Conservation (phyloP, 1,140 invertebrate genomes). For the Cyclargus thomasi region DNA sequence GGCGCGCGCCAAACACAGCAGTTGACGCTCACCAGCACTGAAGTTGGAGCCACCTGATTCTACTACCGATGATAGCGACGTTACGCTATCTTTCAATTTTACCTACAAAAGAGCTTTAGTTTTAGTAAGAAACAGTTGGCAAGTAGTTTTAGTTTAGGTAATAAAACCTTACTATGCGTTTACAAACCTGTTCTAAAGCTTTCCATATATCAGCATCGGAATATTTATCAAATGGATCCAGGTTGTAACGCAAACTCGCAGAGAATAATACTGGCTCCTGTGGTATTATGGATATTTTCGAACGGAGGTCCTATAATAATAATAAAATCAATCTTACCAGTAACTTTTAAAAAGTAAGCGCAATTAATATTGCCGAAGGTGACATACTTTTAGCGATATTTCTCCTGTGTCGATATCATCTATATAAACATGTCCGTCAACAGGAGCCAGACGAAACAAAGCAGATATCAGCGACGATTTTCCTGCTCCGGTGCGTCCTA, state of each 20-base stretch:
- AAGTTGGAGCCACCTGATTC: conserved; percentile 85
- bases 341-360: not conserved
- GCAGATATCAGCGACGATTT: conserved; percentile 86
- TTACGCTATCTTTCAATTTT: conserved; percentile 78
- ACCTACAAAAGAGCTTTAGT: conserved; percentile 68
- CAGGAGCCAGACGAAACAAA: conserved; percentile 82
- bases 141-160: not conserved
- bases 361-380: not conserved
- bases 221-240: conserved; percentile 90
- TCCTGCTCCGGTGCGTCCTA: conserved; percentile 89
- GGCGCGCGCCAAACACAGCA: conserved; percentile 87
- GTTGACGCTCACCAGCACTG: conserved; percentile 86
- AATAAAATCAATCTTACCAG: not conserved
- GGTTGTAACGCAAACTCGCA: conserved; percentile 87
- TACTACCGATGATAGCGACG: conserved; percentile 75
- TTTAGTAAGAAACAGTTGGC: not conserved
- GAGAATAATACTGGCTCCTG: conserved; percentile 92
- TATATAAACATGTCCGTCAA: conserved; percentile 82
- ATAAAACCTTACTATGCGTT: not conserved
- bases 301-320: conserved; percentile 76
- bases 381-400: conserved; percentile 71
- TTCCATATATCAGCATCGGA: conserved; percentile 86
- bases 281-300: conserved; percentile 83
- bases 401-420: conserved; percentile 78
- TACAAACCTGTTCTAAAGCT: conserved; percentile 84